Base-by-base conservation (phyloP, 2,797 vertebrate species). In the Sebastes glaucus region DNA sequence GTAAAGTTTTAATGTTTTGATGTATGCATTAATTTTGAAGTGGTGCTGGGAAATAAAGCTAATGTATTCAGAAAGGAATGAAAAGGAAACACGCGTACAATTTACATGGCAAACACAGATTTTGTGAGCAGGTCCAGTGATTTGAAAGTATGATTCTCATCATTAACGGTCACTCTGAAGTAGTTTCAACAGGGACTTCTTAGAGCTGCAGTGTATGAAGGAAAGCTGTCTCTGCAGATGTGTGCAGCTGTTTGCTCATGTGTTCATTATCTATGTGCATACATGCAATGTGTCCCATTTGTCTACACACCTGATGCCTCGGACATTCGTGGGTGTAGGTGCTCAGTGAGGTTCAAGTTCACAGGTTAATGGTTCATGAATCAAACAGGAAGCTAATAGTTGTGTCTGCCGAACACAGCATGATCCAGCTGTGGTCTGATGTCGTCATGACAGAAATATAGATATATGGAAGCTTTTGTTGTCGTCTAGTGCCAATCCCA, bases 21-120 rank as follows among this genome's bases (percentile, higher is more conserved):
- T 53, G 22, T 46, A 68, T 70, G 52, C 46, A 80, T 84, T 79
- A 78, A 90, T 88, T 89, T 77, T 42, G 30, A 64, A 80, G 42
- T n/a, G 49, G 33, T 70, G 63, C 53, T 62, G 70, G 11, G 25
- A 28, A 61, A 60, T 56, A 32, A 55, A 4, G 23, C 16, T 7
- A 49, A 38, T 69, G 11, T 56, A 14, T 74, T 66, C 2, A 66
- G 30, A 42, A 32, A 23, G 42, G 6, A 55, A 55, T 18, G n/a
- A 20, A 25, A 22, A 25, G 9, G 56, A 9, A 28, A 57, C 11
- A 7, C 9, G 0, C 5, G 2, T 2, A 57, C 35, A 23, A 6
- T 11, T 23, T 3, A 32, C 8, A 4, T 1, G 23, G 38, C 25
- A 67, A 68, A 14, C 49, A 52, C 46, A 52, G 20, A 52, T 20